Percentiles rank a stretch among this genome's conserved stretches.
Evolutionary conservation across 2,888 invertebrate species (phyloP).

Genomic region (Netelia melanura): DNA sequence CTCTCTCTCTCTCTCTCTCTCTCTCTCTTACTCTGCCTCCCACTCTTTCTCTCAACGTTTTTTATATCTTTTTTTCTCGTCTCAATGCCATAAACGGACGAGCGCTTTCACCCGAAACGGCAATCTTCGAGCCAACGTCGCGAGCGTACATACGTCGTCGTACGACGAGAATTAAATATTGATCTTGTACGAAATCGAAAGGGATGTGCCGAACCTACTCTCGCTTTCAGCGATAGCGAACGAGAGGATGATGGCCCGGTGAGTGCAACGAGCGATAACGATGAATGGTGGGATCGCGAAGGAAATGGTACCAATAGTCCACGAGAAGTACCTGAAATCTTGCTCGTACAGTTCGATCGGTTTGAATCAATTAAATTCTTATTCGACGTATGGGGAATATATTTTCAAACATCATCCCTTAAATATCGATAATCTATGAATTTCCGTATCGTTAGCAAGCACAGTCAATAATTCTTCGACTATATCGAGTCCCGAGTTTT

Average conservation of each 20-base stretch:
- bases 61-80: slow-evolving; percentile 29
- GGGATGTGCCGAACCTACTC: slow-evolving; percentile 57
- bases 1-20: not conserved
- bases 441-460: no score
- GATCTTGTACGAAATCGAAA: slow-evolving; percentile 68
- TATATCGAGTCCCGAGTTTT: not conserved
- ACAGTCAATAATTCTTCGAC: not conserved
- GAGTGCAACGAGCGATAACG: slow-evolving; percentile 70
- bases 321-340: not conserved
- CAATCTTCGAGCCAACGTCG: slow-evolving; percentile 21
- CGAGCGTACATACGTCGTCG: slow-evolving; percentile 35
- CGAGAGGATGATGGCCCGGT: slow-evolving; percentile 50
- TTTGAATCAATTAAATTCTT: not conserved
- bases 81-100: slow-evolving; percentile 34
- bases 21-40: not conserved
- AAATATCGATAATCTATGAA: no score
- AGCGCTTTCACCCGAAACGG: slow-evolving; percentile 18
- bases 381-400: not conserved
- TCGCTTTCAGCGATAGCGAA: slow-evolving; percentile 65
- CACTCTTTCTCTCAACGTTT: not conserved
- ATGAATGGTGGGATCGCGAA: slow-evolving; percentile 20
- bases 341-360: not conserved
- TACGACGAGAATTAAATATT: slow-evolving; percentile 69
- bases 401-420: no score
- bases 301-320: not conserved